Evolutionary conservation across 2,797 vertebrate genomes (phyloP).

Genomic region (Myotis vivesi): DNA sequence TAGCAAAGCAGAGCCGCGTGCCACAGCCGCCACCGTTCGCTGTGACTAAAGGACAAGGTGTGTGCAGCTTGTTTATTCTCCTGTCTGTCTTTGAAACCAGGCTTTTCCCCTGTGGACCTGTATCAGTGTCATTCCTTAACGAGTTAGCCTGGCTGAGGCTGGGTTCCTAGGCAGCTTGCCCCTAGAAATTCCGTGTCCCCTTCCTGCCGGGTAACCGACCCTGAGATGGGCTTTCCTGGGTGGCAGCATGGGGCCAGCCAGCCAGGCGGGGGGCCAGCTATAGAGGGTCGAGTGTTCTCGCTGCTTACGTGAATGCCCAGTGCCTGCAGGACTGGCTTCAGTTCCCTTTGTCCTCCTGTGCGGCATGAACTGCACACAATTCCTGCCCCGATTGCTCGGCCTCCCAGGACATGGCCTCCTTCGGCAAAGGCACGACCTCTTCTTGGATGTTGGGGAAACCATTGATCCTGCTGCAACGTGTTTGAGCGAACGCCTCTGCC

Average conservation of each 20-base stretch:
- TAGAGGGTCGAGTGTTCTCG: background rate
- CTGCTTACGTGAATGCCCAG: background rate
- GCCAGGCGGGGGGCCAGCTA: conserved; percentile 47
- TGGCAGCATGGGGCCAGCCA: background rate
- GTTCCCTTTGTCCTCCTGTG: background rate
- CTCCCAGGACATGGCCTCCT: background rate
- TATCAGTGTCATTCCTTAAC: background rate
- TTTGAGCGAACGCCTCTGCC: background rate
- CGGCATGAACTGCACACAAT: background rate
- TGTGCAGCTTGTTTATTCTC: background rate
- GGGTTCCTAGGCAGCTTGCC: background rate
- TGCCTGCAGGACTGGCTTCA: background rate
- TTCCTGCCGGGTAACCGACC: background rate
- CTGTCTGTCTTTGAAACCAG: background rate
- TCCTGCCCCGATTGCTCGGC: background rate
- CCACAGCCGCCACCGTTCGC: background rate
- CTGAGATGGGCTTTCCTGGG: background rate
- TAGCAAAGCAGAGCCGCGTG: background rate
- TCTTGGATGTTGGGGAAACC: background rate
- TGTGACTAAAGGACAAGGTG: rapidly evolving
- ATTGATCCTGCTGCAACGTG: background rate
- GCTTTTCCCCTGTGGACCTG: background rate
- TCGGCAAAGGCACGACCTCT: background rate
- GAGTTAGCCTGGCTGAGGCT: background rate
- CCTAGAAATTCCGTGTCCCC: background rate